Base-by-base conservation (phyloP, 2,888 invertebrate genomes). In the Thelaira solivaga region DNA sequence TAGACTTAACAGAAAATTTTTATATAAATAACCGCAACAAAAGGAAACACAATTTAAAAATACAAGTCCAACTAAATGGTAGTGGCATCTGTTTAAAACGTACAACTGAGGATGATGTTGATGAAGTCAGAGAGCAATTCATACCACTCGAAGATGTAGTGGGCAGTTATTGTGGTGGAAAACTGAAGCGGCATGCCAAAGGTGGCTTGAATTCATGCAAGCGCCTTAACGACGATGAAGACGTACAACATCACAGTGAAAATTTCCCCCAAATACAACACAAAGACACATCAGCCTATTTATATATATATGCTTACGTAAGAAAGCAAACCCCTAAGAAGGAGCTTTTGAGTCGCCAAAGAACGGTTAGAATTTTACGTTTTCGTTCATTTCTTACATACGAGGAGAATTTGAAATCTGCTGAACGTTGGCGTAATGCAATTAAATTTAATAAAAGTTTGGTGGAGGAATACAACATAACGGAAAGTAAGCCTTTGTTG, bases 291-390 rank as follows among this genome's bases (percentile, higher is more conserved):
- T 95, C 95, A 87, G 95, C 95, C 68, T 96, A 95, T 89, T 90
- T 96, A n/a, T 95, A 95, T 86, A 93, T 96, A 85, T 96, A 95
- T 86, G 95, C 95, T 0, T 96, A 96, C 87, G 91, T 94, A 77
- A 87, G 94, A 84, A 93, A 93, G n/a, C n/a, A n/a, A n/a, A n/a
- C n/a, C n/a, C n/a, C n/a, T n/a, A n/a, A n/a, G n/a, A n/a, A n/a
- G n/a, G n/a, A n/a, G n/a, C n/a, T n/a, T 53, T 90, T 92, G 80
- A 92, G 93, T 84, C 91, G 96, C 68, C 94, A 95, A 83, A 91
- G 95, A 81, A 95, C 94, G 29, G 94, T 95, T 69, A 93, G 96
- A 83, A 96, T 95, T 45, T 87, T 96, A 82, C 91, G 96, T 59
- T 96, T 96, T 85, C 92, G 95, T 65, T 94, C 95, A 20, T 95